Percentiles rank a stretch among this genome's conserved stretches.
These are phyloP conservation scores for Emydocephalus ijimae DNA, from an alignment of 2,113 vertebrate genomes.

Conservation along the genomic window DNA sequence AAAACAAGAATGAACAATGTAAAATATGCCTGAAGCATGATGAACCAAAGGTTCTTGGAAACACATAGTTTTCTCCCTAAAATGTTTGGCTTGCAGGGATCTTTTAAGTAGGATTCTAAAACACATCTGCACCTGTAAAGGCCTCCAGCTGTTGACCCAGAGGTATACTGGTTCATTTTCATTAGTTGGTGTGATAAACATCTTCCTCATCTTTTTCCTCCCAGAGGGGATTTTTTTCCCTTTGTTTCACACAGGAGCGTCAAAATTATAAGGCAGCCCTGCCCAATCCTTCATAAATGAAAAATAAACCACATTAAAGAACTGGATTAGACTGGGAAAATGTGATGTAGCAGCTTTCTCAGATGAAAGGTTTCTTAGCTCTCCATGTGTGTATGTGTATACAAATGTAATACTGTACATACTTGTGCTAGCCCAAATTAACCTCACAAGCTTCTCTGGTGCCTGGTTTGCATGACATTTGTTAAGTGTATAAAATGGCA, in stretches of 20 bases:
- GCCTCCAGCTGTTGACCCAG: conserved; percentile 41
- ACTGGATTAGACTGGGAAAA: conserved; percentile 13
- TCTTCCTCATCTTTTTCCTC: conserved; percentile 24
- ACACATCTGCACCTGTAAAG: conserved; percentile 46
- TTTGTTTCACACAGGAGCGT: conserved; percentile 35
- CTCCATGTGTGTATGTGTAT: background rate
- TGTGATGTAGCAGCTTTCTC: conserved; percentile 3
- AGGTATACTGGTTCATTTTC: conserved; percentile 46
- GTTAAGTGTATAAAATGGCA: background rate
- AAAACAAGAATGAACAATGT: conserved; percentile 2
- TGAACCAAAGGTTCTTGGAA: conserved; percentile 50
- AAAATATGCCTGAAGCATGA: conserved; percentile 50
- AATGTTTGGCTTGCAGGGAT: conserved; percentile 50
- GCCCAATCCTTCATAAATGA: conserved; percentile 34
- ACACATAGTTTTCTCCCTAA: conserved; percentile 45
- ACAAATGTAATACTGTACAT: background rate
- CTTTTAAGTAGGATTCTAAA: background rate
- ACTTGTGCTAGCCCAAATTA: background rate
- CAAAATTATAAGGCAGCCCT: conserved; percentile 58
- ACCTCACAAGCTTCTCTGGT: background rate
- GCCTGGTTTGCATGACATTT: background rate
- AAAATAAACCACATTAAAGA: conserved; percentile 40
- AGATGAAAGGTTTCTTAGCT: conserved; percentile 11
- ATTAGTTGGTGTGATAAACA: conserved; percentile 45
- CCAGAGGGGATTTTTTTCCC: conserved; percentile 34